Percentiles rank a stretch among this genome's conserved stretches.
phyloP scores from a whole-genome alignment of 2,797 vertebrate species.

The Spea hammondii region DNA sequence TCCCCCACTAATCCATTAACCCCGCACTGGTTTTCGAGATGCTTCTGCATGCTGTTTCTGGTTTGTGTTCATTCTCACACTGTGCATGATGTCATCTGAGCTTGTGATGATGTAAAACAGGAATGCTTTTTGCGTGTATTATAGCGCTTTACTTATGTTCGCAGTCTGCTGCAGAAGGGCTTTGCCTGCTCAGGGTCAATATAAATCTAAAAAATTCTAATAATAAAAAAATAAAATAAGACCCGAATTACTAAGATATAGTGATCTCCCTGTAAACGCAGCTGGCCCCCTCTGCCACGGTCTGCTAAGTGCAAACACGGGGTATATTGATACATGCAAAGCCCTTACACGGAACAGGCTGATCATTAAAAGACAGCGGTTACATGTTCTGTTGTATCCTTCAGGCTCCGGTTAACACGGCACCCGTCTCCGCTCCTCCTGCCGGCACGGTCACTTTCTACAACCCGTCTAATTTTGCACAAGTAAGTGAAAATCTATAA shows the following conservation, averaged over 20 bases:
- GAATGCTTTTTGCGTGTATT: not conserved
- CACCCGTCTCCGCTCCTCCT: constrained; percentile 61
- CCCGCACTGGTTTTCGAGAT: too few relatives aligned
- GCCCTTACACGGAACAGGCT: not conserved
- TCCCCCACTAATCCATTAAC: constrained; percentile 30
- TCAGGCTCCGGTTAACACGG: constrained; percentile 64
- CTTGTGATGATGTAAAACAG: not conserved
- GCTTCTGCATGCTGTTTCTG: constrained; percentile 17
- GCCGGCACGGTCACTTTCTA: constrained; percentile 82
- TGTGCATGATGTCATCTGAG: constrained; percentile 4
- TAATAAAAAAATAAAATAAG: too few relatives aligned
- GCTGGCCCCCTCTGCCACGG: too few relatives aligned
- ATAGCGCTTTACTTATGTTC: not conserved
- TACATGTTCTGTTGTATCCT: constrained; percentile 37
- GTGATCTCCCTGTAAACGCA: too few relatives aligned
- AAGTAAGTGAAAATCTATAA: constrained; percentile 68
- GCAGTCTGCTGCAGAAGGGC: not conserved
- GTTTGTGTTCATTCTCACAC: not conserved
- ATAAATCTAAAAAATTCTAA: too few relatives aligned
- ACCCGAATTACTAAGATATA: too few relatives aligned
- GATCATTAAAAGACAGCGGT: not conserved
- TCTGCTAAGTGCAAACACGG: too few relatives aligned
- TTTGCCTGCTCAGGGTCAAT: not conserved
- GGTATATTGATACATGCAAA: not conserved
- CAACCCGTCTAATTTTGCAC: constrained; percentile 87